Base-by-base conservation (phyloP, 2,797 vertebrate species). In the Antrozous pallidus region DNA sequence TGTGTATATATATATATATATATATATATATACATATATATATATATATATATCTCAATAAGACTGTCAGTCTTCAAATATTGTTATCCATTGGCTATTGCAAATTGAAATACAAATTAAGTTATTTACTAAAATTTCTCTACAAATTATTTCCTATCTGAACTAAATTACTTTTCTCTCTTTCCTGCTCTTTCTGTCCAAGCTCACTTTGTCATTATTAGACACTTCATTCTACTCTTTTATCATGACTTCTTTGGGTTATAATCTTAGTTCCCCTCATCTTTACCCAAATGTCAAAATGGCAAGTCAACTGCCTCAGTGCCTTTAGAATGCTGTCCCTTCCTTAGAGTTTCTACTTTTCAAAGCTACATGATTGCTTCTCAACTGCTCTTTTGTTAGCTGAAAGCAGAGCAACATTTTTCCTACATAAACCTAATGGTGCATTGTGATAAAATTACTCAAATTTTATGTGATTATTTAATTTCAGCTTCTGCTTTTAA, bases 31-130 rank as follows among this genome's bases (percentile, higher is more conserved):
- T 58, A 26, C 13, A 58, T 58, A 12, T 58, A 22, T 54, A 11
- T 56, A 56, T 56, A 11, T 61, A 61, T 61, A 14, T 31, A 31
- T 31, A 61, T 31, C 28, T 26, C 31, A 93, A 71, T 91, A 88
- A 85, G 85, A 77, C 56, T 92, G 12, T 74, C 81, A 92, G 93
- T 91, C 40, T 96, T 96, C 58, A 94, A 92, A 93, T 93, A 96
- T 71, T 85, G 51, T 84, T 67, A 74, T 88, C 70, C 16, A 2
- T 88, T 88, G 67, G 9, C 42, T 38, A 4, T 24, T 95, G 13
- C 28, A 94, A 90, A 93, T 95, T 92, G 83, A 94, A 82, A 94
- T 79, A 56, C 6, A 93, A 96, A 90, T 56, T 93, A 54, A 54
- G 8, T 93, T 91, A 70, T 67, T 93, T 81, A 75, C 56, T 94